Base-by-base conservation (phyloP, 1,140 invertebrate genomes). In the Parasteatoda tepidariorum region DNA sequence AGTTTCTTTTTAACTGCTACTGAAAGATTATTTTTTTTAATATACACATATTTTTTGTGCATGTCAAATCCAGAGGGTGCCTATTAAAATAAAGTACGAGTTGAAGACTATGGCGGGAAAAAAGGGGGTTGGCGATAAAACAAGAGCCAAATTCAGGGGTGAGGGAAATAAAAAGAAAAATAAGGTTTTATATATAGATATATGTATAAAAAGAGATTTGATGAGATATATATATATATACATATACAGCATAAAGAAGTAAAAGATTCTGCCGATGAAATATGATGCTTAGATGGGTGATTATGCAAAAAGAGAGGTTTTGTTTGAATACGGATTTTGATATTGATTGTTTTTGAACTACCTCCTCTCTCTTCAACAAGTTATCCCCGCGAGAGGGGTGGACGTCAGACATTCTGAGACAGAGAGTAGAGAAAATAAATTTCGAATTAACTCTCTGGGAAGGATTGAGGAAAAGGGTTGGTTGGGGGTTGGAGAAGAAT, bases 81-180 rank as follows among this genome's bases (percentile, higher is more conserved):
- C 78, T 82, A 82, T 82, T 82, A 82, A 82, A 82, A 82, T 82
- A 82, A 82, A 82, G 78, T 82, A 82, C 78, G 78, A 82, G 30
- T 82, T 55, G 78, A 82, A 70, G 54, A 70, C 55, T 13, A 48
- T 48, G 38, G 38, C 4, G 38, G 68, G 59, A 67, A 70, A 70
- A 67, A 67, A 67, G 54, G 15, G 33, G 28, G 22, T 24, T 41
- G 15, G 38, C 28, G 68, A 71, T 71, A 71, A 55, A 71, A 71
- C 68, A 71, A 71, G 68, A 33, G 68, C 13, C 26, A n/a, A 30
- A 30, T 5, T 24, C n/a, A 54, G 38, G 64, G 48, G 30, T 57
- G 30, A 11, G 5, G 18, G 62, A 24, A 48, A 55, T 73, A 73
- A 73, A 73, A 73, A 73, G 28, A 55, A 73, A 24, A 30, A 61